Percentiles rank a stretch among this genome's conserved stretches.
Conservation (phyloP, 2,888 invertebrate species). For the Cryptus viduatorius region DNA sequence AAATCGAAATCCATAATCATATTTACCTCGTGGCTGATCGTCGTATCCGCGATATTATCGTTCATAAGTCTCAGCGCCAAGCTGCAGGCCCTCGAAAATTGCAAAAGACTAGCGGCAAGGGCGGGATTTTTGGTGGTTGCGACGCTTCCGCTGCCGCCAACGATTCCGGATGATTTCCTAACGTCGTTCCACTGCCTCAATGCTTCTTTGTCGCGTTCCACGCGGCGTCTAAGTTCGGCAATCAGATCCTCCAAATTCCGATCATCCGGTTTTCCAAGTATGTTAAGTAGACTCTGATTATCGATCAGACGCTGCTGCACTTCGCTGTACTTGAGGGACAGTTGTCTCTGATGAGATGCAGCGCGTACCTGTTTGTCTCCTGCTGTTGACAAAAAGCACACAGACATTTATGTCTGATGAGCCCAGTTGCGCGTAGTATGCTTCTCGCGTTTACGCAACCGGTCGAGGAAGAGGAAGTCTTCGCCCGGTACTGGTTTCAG, state of each 20-base stretch:
- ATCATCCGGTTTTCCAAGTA: constrained; percentile 89
- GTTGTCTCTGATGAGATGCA: constrained; percentile 94
- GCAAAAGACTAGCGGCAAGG: constrained; percentile 89
- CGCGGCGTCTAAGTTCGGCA: constrained; percentile 90
- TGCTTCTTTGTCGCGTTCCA: constrained; percentile 96
- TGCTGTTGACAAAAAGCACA: constrained; percentile 47
- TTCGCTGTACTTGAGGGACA: constrained; percentile 93
- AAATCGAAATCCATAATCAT: not conserved
- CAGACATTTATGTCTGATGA: not conserved
- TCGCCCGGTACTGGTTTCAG: not conserved
- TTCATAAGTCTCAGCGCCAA: constrained; percentile 92
- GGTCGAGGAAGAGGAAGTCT: too few relatives aligned
- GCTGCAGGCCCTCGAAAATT: constrained; percentile 91
- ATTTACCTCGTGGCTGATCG: constrained; percentile 50
- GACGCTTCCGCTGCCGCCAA: constrained; percentile 55
- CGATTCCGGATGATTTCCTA: constrained; percentile 81
- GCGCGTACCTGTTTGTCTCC: constrained; percentile 81
- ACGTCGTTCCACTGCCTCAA: constrained; percentile 89
- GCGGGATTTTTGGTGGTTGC: constrained; percentile 78
- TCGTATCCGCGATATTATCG: constrained; percentile 74
- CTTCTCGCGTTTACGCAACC: too few relatives aligned
- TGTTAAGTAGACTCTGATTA: constrained; percentile 95
- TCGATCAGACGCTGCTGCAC: constrained; percentile 96
- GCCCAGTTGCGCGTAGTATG: too few relatives aligned
- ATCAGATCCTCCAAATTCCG: constrained; percentile 92